Conservation (phyloP, 2,888 invertebrate genomes). For the Hyposoter didymator region DNA sequence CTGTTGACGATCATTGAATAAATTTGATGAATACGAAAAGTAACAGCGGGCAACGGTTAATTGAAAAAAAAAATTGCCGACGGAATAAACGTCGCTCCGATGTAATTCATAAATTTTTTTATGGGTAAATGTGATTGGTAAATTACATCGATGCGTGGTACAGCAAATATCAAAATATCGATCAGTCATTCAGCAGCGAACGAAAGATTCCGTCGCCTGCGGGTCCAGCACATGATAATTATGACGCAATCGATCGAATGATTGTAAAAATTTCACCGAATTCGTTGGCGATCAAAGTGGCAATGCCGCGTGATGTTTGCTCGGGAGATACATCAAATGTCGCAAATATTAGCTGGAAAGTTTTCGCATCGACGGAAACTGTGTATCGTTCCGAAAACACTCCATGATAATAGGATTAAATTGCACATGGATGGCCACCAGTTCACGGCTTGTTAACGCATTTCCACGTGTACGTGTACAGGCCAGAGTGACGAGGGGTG, state of each 20-base stretch:
- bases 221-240: not conserved
- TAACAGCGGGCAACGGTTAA: not conserved
- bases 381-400: constrained; percentile 40
- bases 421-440: constrained; percentile 51
- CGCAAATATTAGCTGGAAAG: constrained; percentile 58
- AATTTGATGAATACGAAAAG: not conserved
- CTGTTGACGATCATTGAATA: not conserved
- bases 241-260: not conserved
- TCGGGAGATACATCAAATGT: constrained; percentile 31
- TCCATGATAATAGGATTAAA: constrained; percentile 64
- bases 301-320: constrained; percentile 26
- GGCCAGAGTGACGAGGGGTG: not conserved
- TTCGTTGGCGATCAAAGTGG: constrained; percentile 19
- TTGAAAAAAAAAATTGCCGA: not conserved
- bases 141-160: not conserved
- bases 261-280: not conserved
- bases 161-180: not conserved
- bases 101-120: not conserved
- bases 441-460: constrained; percentile 63
- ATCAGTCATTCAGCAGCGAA: not conserved
- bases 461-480: constrained; percentile 25
- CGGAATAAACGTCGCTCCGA: not conserved
- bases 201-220: not conserved
- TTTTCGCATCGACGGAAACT: constrained; percentile 53
- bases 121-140: not conserved